Conservation (phyloP, 1,140 invertebrate genomes). For the Pentalonia nigronervosa region DNA sequence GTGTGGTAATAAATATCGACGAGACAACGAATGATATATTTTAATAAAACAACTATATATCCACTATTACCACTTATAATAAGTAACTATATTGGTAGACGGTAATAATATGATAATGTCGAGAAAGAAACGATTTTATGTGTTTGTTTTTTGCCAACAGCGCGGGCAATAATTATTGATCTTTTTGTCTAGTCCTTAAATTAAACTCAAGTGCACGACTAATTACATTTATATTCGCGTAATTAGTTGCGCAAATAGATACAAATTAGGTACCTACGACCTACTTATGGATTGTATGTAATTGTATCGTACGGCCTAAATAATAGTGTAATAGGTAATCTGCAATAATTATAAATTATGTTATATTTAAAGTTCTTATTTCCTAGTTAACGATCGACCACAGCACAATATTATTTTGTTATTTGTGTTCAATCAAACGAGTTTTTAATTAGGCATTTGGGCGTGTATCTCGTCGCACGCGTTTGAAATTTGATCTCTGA, state of each 20-base stretch:
- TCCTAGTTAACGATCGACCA: background rate
- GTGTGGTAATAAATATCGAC: no score
- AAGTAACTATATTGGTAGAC: no score
- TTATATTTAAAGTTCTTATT: background rate
- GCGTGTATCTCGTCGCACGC: background rate
- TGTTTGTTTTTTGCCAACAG: background rate
- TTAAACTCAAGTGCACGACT: background rate
- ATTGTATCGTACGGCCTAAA: background rate
- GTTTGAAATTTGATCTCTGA: slow-evolving; percentile 5
- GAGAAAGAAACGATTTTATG: no score
- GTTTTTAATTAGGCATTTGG: background rate
- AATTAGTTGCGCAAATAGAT: background rate
- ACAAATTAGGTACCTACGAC: background rate
- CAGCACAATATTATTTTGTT: background rate
- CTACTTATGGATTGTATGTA: background rate
- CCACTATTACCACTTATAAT: no score
- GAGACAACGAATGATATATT: no score
- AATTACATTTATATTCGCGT: background rate
- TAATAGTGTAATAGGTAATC: background rate
- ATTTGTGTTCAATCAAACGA: background rate
- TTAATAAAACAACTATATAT: no score
- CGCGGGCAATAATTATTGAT: background rate
- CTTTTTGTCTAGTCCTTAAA: background rate
- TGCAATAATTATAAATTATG: background rate
- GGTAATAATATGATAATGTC: no score